phyloP scores from a whole-genome alignment of 2,113 vertebrate genomes.

The Arothron firmamentum region DNA sequence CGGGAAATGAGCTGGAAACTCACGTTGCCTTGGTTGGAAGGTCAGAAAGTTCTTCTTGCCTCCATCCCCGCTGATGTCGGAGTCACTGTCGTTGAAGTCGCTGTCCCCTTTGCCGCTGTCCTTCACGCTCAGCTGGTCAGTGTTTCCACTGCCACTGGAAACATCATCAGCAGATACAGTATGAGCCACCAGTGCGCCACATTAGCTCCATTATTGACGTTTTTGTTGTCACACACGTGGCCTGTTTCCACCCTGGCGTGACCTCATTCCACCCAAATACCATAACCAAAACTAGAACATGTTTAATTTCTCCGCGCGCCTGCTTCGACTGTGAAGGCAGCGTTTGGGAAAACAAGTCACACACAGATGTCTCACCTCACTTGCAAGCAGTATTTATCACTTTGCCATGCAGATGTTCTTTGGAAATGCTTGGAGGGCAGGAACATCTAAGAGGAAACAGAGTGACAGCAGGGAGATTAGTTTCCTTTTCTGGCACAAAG shows the following conservation, averaged over 20 bases:
- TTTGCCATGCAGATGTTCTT: conserved; percentile 57
- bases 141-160: conserved; percentile 64
- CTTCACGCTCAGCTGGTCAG: conserved; percentile 78
- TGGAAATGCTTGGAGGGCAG: conserved; percentile 70
- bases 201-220: conserved; percentile 67
- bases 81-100: conserved; percentile 78
- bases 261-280: conserved; percentile 40
- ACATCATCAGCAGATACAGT: conserved; percentile 60
- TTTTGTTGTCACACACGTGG: conserved; percentile 14
- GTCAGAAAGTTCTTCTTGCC: conserved; percentile 64
- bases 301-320: conserved; percentile 18
- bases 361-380: conserved; percentile 72
- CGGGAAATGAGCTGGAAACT: conserved; percentile 8
- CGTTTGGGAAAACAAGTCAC: conserved; percentile 9
- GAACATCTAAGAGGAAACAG: conserved; percentile 68
- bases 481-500: conserved; percentile 55
- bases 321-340: conserved; percentile 22
- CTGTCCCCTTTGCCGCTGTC: conserved; percentile 78
- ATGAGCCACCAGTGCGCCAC: conserved; percentile 52
- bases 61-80: conserved; percentile 63
- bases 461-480: conserved; percentile 47
- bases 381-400: conserved; percentile 72
- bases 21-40: conserved; percentile 65
- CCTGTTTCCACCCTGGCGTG: conserved; percentile 15
- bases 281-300: conserved; percentile 29